Percentiles rank a stretch among this genome's conserved stretches.
phyloP scores from a whole-genome alignment of 1,140 invertebrate species.

The Micrasema minimum region DNA sequence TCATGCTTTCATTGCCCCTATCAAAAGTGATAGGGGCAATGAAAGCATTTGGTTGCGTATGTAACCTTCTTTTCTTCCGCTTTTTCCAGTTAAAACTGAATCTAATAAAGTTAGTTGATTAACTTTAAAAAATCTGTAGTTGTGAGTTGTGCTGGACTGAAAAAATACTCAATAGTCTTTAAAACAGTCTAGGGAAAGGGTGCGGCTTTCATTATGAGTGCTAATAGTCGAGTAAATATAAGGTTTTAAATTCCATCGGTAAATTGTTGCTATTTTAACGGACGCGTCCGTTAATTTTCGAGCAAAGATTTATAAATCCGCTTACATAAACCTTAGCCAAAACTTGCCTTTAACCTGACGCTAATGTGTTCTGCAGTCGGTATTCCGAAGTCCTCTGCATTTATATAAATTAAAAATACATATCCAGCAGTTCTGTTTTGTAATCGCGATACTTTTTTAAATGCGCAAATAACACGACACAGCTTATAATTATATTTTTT shows the following conservation, averaged over 20 bases:
- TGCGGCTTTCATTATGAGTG: too few relatives aligned
- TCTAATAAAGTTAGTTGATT: too few relatives aligned
- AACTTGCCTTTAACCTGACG: background rate
- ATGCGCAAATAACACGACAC: conserved; percentile 21
- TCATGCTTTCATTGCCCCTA: too few relatives aligned
- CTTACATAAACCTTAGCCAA: background rate
- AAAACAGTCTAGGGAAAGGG: too few relatives aligned
- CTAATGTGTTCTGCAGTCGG: conserved; percentile 11
- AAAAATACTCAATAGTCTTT: too few relatives aligned
- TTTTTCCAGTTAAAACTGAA: too few relatives aligned
- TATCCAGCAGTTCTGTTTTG: conserved; percentile 20
- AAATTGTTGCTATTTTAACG: background rate
- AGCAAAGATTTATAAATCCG: background rate
- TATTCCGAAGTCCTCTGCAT: conserved; percentile 7
- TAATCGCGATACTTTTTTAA: conserved; percentile 29
- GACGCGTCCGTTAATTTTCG: background rate
- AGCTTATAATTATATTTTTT: conserved; percentile 11
- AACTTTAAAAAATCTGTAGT: background rate
- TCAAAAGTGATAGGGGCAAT: background rate
- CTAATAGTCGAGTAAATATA: too few relatives aligned
- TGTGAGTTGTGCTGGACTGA: background rate
- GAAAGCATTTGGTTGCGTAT: too few relatives aligned
- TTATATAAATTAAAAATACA: too few relatives aligned
- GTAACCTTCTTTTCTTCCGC: too few relatives aligned
- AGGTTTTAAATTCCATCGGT: background rate